phyloP scores from a whole-genome alignment of 2,797 vertebrate genomes.

The Rallus crepitans region DNA sequence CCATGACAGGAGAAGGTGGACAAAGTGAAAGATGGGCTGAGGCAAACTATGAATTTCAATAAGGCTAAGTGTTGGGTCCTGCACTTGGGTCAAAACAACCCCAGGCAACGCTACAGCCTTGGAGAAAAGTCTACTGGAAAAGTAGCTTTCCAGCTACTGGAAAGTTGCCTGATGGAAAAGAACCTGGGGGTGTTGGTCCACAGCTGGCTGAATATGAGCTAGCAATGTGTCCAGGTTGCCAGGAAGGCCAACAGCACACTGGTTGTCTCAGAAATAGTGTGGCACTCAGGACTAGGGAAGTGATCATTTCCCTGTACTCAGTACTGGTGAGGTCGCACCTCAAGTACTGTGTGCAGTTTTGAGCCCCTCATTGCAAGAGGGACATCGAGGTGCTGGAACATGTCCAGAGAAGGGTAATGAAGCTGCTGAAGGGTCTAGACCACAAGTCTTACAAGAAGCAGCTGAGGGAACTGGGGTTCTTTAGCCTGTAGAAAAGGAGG shows the following conservation, averaged over 20 bases:
- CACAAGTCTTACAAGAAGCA: no score
- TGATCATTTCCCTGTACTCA: accelerated
- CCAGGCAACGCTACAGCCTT: neutral
- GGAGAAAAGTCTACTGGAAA: neutral
- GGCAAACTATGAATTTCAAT: neutral
- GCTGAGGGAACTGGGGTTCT: accelerated
- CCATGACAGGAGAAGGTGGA: neutral
- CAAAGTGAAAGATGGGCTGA: neutral
- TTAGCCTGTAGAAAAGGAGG: neutral
- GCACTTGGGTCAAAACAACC: neutral
- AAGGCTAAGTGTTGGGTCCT: neutral
- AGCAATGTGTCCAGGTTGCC: neutral
- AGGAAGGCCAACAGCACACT: neutral
- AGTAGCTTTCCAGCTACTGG: neutral
- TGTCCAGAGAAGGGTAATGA: neutral
- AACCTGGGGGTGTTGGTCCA: neutral
- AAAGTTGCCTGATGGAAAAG: accelerated
- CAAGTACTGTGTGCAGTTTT: neutral
- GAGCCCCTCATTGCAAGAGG: neutral
- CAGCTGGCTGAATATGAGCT: neutral
- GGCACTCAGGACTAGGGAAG: neutral
- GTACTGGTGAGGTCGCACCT: neutral
- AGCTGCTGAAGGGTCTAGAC: neutral
- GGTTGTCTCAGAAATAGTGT: neutral
- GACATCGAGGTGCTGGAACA: neutral